Conservation (phyloP, 2,888 invertebrate genomes). For the Teinopalpus imperialis region DNA sequence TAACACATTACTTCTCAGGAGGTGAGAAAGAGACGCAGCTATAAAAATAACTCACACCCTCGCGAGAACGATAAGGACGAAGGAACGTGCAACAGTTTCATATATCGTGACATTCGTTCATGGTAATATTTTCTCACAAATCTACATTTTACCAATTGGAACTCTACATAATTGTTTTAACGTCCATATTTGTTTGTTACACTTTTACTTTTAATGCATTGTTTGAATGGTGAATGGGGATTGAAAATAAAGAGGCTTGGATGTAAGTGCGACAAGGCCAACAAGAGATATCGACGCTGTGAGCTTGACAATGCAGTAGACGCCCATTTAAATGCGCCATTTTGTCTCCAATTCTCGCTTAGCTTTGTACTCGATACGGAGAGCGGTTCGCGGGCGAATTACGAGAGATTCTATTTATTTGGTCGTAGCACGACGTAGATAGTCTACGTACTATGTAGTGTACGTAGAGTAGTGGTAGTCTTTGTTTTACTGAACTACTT, state of each 20-base stretch:
- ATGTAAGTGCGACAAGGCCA: conserved; percentile 58
- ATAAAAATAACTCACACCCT: conserved; percentile 57
- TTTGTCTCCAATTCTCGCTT: conserved; percentile 66
- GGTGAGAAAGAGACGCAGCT: conserved; percentile 59
- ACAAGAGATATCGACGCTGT: conserved; percentile 44
- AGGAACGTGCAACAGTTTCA: conserved; percentile 69
- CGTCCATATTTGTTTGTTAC: conserved; percentile 32
- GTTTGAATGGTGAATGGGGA: conserved; percentile 43
- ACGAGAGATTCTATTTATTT: conserved; percentile 75
- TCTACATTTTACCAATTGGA: neutral
- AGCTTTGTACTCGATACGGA: conserved; percentile 59
- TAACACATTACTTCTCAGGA: conserved; percentile 80
- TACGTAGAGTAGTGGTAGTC: neutral
- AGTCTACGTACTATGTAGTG: conserved; percentile 17
- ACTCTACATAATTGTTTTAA: conserved; percentile 32
- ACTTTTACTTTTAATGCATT: conserved; percentile 42
- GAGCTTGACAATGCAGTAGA: conserved; percentile 70
- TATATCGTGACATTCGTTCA: conserved; percentile 47
- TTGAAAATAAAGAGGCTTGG: conserved; percentile 62
- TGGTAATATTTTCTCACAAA: conserved; percentile 37
- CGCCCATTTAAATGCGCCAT: conserved; percentile 83
- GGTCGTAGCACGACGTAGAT: conserved; percentile 41
- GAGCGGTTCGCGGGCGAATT: conserved; percentile 73
- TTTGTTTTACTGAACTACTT: neutral
- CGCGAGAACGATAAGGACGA: conserved; percentile 53